These are phyloP conservation scores for Deroptyus accipitrinus DNA, from an alignment of 2,113 vertebrate species.

Conservation along the genomic window DNA sequence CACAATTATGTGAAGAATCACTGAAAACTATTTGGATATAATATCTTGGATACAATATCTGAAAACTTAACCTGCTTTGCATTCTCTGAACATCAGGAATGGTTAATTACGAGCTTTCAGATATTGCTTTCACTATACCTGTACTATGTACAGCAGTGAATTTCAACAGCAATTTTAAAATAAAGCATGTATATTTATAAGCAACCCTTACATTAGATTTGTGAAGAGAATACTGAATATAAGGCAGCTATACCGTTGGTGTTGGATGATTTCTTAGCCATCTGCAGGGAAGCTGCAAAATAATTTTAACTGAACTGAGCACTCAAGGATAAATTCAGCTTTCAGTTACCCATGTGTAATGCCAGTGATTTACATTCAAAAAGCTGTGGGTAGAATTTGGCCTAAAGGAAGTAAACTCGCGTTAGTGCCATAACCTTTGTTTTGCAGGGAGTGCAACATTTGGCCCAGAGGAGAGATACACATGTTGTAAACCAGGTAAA, in stretches of 20 bases:
- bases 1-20: not conserved
- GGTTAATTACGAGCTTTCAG: conserved; percentile 36
- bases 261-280: conserved; percentile 42
- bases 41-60: not conserved
- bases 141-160: not conserved
- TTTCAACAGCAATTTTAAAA: conserved; percentile 17
- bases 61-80: not conserved
- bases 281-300: conserved; percentile 54
- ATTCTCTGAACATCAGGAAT: not conserved
- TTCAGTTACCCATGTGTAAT: conserved; percentile 44
- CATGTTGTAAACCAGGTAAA: conserved; percentile 33
- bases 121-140: not conserved
- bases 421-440: conserved; percentile 51
- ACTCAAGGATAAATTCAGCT: conserved; percentile 55
- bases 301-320: conserved; percentile 50
- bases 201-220: not conserved
- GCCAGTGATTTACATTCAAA: conserved; percentile 48
- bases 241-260: not conserved
- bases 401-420: conserved; percentile 20
- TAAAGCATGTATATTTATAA: conserved; percentile 58
- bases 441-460: conserved; percentile 31
- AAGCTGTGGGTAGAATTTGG: conserved; percentile 27
- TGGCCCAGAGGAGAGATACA: conserved; percentile 18
- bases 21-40: not conserved
- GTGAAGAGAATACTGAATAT: conserved; percentile 40